Base-by-base conservation (phyloP, 2,113 vertebrate species). In the Myrmophylax atrothorax region DNA sequence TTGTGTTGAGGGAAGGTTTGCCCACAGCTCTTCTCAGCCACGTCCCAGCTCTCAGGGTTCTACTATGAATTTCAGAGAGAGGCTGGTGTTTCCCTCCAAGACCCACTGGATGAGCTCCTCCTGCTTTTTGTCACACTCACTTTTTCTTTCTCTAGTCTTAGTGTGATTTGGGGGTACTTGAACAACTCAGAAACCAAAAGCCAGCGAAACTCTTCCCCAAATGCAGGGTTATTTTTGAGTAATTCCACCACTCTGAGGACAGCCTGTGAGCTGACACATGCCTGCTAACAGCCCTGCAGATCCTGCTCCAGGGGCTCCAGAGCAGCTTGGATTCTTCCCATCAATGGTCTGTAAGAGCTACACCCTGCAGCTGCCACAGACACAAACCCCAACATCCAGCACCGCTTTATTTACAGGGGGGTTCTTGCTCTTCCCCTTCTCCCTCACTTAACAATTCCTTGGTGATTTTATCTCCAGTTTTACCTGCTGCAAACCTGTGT, bases 251-350 rank as follows among this genome's bases (percentile, higher is more conserved):
- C 40, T 87, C 91, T 53, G 16, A 31, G 35, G 58, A 56, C 62
- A 69, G 70, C 17, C 62, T 76, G 70, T 49, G 75, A 87, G 86
- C 52, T 0, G 2, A 92, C 72, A 52, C 79, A 35, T 7, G 68
- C 63, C 78, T 80, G 75, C 44, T 74, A 91, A 74, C 23, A 74
- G 72, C 68, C 67, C 1, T 82, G 83, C 75, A 82, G 80, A 85
- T 73, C 64, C 72, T 12, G 31, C 90, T 90, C 14, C 28, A 70
- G 84, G 52, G 23, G 0, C 79, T 49, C 63, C 66, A 85, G 86
- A 93, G 42, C 38, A 77, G 47, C 90, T 93, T 93, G 92, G 90
- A 90, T 90, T 93, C 73, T 81, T 94, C 78, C 85, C 72, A 84
- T 93, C 84, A 86, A 87, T 64, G 90, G 28, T 52, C 66, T 84